Percentiles rank a stretch among this genome's conserved stretches.
Evolutionary conservation across 2,797 vertebrate genomes (phyloP).

Genomic region (Smutsia temminckii): DNA sequence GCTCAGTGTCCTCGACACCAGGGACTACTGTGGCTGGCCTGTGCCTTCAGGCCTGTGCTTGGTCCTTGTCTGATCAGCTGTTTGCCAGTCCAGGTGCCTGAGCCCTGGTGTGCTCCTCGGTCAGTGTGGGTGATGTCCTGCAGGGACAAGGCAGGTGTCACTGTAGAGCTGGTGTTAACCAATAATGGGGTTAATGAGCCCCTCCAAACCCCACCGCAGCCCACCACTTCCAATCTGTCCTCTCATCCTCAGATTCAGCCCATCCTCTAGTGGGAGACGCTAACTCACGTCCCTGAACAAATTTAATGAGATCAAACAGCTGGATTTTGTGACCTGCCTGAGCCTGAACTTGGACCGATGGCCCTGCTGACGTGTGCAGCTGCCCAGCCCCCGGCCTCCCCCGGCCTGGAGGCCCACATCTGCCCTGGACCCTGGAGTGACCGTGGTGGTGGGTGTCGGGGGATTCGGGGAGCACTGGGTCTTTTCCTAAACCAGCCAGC

Average conservation of each 20-base stretch:
- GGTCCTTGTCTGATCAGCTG: rapidly evolving
- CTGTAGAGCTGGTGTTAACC: rapidly evolving
- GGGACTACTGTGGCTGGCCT: rapidly evolving
- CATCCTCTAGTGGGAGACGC: rapidly evolving
- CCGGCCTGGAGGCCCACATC: not conserved
- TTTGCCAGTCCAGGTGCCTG: rapidly evolving
- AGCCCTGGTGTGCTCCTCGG: rapidly evolving
- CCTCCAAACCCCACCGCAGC: rapidly evolving
- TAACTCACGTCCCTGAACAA: rapidly evolving
- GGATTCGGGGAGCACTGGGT: rapidly evolving
- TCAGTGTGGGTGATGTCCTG: not conserved
- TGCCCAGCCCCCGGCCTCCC: not conserved
- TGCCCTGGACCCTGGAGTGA: not conserved
- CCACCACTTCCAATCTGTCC: not conserved
- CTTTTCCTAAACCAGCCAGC: rapidly evolving
- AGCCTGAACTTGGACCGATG: not conserved
- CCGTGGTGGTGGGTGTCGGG: rapidly evolving
- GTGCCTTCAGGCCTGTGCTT: not conserved
- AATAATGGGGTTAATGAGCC: too few relatives aligned
- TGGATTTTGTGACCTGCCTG: not conserved
- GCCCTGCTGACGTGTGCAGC: rapidly evolving
- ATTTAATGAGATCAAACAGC: not conserved
- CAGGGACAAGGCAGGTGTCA: not conserved
- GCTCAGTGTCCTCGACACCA: rapidly evolving
- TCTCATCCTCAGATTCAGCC: not conserved